Evolutionary conservation across 1,140 invertebrate genomes (phyloP).

Genomic region (Rhizoglyphus robini): DNA sequence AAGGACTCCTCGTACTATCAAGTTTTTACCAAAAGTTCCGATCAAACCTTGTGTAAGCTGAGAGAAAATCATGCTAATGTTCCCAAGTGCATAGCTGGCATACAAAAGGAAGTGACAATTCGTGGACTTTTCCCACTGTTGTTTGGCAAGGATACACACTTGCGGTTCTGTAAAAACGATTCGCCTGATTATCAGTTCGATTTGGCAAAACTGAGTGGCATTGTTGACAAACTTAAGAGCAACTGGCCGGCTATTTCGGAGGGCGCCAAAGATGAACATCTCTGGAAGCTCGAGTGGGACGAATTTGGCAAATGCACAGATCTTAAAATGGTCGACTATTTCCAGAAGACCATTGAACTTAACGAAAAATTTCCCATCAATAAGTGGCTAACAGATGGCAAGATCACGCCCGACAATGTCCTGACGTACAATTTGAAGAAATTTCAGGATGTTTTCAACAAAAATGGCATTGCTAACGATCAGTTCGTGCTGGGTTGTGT

Average conservation of each 20-base stretch:
- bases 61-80: not conserved
- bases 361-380: not conserved
- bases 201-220: not conserved
- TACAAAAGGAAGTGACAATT: not conserved
- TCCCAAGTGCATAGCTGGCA: not conserved
- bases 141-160: not conserved
- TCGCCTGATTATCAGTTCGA: not conserved
- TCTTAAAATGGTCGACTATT: not conserved
- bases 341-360: not conserved
- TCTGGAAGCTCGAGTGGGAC: not conserved
- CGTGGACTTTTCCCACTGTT: not conserved
- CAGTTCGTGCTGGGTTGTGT: not conserved
- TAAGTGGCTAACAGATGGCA: not conserved
- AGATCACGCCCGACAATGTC: not conserved
- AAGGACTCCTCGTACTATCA: not conserved
- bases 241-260: not conserved
- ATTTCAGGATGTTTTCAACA: not conserved
- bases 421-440: not conserved
- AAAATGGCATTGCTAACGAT: not conserved
- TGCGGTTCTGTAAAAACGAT: not conserved
- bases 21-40: not conserved
- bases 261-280: not conserved
- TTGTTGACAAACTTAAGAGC: not conserved
- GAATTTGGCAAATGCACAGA: not conserved
- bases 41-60: not conserved